A percentile compares a stretch with the other conserved stretches of the same genome.
Evolutionary conservation across 2,888 invertebrate genomes (phyloP).

Genomic region (Hydriomena furcata): DNA sequence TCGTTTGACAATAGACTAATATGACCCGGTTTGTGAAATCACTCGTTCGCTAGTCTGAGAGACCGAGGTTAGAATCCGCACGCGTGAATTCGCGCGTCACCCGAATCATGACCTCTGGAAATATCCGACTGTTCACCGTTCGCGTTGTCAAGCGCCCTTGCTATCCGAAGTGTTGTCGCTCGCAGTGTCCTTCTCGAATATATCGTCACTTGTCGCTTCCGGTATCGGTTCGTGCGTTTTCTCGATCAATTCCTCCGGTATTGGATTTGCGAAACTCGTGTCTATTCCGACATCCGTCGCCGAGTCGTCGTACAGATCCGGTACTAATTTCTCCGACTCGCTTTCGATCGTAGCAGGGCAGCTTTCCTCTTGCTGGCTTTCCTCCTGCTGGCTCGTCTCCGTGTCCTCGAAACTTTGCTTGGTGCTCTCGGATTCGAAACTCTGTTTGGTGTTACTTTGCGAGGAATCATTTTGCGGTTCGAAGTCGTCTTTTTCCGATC

Average conservation of each 20-base stretch:
- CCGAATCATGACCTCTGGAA: conserved; percentile 79
- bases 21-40: neutral
- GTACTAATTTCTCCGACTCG: conserved; percentile 9
- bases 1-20: neutral
- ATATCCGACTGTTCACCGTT: conserved; percentile 63
- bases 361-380: conserved; percentile 2
- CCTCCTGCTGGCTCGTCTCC: neutral
- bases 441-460: conserved; percentile 10
- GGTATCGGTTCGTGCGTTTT: conserved; percentile 16
- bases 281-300: conserved; percentile 53
- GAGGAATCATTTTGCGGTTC: conserved; percentile 12
- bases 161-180: conserved; percentile 35
- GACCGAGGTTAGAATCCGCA: conserved; percentile 24
- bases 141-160: conserved; percentile 63
- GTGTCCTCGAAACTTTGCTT: conserved; percentile 3
- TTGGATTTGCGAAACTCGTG: conserved; percentile 54
- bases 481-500: neutral
- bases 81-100: conserved; percentile 54
- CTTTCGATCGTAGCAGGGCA: conserved; percentile 3
- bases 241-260: conserved; percentile 13
- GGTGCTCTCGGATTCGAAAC: conserved; percentile 5
- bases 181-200: conserved; percentile 46
- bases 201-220: conserved; percentile 45
- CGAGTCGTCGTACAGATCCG: conserved; percentile 53
- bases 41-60: neutral